Conservation (phyloP, 2,113 vertebrate genomes). For the Apeltes quadracus region DNA sequence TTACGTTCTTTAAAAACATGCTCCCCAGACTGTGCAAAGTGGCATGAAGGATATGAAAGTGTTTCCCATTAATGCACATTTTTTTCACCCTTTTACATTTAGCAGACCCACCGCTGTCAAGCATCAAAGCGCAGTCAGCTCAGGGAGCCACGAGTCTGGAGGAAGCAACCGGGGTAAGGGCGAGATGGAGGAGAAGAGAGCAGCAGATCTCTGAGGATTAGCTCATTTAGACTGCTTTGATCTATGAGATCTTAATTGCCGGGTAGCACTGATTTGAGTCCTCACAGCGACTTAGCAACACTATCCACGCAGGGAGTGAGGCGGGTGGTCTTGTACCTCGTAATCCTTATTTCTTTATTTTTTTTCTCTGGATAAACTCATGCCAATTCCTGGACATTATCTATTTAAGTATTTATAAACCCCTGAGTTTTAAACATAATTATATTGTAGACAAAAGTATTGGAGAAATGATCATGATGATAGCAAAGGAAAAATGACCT, state of each 20-base stretch:
- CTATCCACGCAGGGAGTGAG: constrained; percentile 26
- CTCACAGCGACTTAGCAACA: constrained; percentile 52
- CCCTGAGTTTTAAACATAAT: neutral
- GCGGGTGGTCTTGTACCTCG: constrained; percentile 33
- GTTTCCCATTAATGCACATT: constrained; percentile 67
- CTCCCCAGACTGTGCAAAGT: constrained; percentile 57
- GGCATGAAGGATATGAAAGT: constrained; percentile 66
- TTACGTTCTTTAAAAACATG: constrained; percentile 50
- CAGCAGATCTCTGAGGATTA: constrained; percentile 66
- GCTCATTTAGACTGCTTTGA: constrained; percentile 73
- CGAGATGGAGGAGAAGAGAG: constrained; percentile 40
- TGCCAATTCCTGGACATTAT: constrained; percentile 3
- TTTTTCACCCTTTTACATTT: constrained; percentile 68
- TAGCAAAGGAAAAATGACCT: neutral
- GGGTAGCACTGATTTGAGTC: constrained; percentile 62
- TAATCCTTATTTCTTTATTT: constrained; percentile 7
- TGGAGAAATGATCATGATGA: neutral
- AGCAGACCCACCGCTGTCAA: constrained; percentile 58
- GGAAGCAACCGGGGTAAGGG: constrained; percentile 56
- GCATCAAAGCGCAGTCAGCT: constrained; percentile 63
- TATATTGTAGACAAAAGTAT: neutral
- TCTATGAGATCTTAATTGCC: constrained; percentile 75
- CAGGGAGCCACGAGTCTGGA: constrained; percentile 58
- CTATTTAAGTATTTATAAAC: no score
- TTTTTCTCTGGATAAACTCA: constrained; percentile 12